Conservation (phyloP, 1,140 invertebrate genomes). For the Hycleus cichorii region DNA sequence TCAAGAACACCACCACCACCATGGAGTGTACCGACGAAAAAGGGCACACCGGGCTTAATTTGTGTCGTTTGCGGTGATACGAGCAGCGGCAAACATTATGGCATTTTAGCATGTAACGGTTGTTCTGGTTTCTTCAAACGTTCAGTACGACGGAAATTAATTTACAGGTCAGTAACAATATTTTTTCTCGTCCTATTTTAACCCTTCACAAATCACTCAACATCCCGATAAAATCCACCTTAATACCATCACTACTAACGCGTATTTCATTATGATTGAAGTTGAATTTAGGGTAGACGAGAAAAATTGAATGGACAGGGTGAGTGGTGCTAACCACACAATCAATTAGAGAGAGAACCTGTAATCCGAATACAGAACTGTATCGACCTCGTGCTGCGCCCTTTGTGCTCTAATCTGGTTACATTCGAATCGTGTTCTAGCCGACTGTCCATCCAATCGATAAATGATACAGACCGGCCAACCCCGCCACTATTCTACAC, state of each 20-base stretch:
- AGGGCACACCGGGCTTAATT: constrained; percentile 55
- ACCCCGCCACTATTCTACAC: too few species aligned
- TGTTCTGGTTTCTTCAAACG: constrained; percentile 99
- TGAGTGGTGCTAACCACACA: constrained; percentile 21
- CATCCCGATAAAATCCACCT: too few species aligned
- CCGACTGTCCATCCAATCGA: too few species aligned
- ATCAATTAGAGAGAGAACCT: constrained; percentile 26
- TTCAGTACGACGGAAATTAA: constrained; percentile 91
- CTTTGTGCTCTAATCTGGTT: constrained; percentile 25
- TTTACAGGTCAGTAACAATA: constrained; percentile 72
- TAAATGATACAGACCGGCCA: too few species aligned
- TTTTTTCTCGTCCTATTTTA: background rate
- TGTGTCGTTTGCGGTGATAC: constrained; percentile 97
- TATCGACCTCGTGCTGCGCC: constrained; percentile 13
- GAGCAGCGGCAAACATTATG: constrained; percentile 95
- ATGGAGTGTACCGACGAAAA: constrained; percentile 37
- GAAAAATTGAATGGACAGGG: constrained; percentile 2
- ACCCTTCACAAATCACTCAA: too few species aligned
- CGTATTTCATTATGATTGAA: constrained; percentile 29
- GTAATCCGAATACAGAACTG: constrained; percentile 15
- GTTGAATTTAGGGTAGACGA: constrained; percentile 7
- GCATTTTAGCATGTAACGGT: constrained; percentile 97
- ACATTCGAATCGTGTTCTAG: constrained; percentile 23
- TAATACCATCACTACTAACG: background rate
- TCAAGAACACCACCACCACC: constrained; percentile 39